Evolutionary conservation across 1,140 invertebrate genomes (phyloP).

Genomic region (Octopus bimaculoides): DNA sequence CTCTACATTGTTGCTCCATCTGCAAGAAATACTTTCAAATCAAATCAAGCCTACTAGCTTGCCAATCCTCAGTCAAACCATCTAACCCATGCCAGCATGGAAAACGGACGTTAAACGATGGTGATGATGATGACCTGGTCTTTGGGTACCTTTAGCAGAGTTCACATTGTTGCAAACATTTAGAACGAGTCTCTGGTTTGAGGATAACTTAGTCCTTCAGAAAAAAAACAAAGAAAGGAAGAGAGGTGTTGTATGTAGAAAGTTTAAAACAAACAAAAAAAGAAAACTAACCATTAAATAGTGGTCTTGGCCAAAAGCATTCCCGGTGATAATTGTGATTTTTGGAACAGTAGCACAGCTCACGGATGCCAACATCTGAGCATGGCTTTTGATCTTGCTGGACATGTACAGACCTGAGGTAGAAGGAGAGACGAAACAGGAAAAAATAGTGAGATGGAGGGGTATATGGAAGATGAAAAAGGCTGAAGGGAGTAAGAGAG

Average conservation of each 20-base stretch:
- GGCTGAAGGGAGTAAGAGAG: too few relatives aligned
- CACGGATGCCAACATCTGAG: constrained; percentile 54
- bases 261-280: not conserved
- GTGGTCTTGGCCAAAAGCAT: constrained; percentile 50
- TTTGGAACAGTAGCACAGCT: constrained; percentile 55
- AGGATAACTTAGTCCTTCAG: too few relatives aligned
- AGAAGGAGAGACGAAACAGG: not conserved
- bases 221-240: not conserved
- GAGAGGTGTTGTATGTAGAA: not conserved
- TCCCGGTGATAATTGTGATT: constrained; percentile 56
- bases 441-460: not conserved
- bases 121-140: too few relatives aligned
- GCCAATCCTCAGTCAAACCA: too few relatives aligned
- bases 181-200: too few relatives aligned
- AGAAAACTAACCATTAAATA: constrained; percentile 53
- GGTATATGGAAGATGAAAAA: too few relatives aligned
- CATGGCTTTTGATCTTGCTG: constrained; percentile 45
- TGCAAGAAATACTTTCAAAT: too few relatives aligned
- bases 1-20: not conserved
- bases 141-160: too few relatives aligned
- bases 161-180: too few relatives aligned
- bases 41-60: too few relatives aligned
- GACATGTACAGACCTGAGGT: not conserved
- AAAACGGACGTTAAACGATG: too few relatives aligned
- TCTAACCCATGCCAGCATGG: too few relatives aligned